Evolutionary conservation across 2,888 invertebrate species (phyloP).

Genomic region (Melitaea athalia): DNA sequence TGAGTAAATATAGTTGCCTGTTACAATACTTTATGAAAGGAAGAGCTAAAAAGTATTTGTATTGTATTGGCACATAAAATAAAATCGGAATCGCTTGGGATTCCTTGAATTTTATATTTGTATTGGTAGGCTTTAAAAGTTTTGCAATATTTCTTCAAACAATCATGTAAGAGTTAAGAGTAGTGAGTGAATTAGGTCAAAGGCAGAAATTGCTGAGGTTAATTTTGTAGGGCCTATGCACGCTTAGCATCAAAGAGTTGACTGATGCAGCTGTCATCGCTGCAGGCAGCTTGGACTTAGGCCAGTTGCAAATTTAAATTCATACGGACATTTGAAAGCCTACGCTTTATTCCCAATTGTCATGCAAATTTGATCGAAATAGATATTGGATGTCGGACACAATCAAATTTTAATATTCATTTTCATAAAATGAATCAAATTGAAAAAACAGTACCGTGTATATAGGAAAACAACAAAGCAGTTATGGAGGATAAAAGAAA

Average conservation of each 20-base stretch:
- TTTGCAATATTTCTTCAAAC: background rate
- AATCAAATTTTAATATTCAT: conserved; percentile 22
- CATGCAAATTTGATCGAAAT: conserved; percentile 52
- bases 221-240: background rate
- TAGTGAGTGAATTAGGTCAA: background rate
- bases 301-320: conserved; percentile 69
- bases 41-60: conserved; percentile 20
- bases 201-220: conserved; percentile 3
- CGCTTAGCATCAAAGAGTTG: conserved; percentile 34
- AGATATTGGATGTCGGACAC: conserved; percentile 34
- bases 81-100: conserved; percentile 10
- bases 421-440: conserved; percentile 9
- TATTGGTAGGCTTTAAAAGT: background rate
- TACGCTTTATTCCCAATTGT: conserved; percentile 58
- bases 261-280: conserved; percentile 66
- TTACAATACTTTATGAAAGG: conserved; percentile 29
- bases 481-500: too few species aligned
- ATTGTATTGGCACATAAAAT: conserved; percentile 15
- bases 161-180: background rate
- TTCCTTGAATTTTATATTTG: background rate
- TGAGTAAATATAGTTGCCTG: conserved; percentile 34
- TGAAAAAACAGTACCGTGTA: background rate
- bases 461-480: background rate
- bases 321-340: conserved; percentile 60
- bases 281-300: conserved; percentile 61